Evolutionary conservation across 2,888 invertebrate genomes (phyloP).

Genomic region (Andrena flavipes): DNA sequence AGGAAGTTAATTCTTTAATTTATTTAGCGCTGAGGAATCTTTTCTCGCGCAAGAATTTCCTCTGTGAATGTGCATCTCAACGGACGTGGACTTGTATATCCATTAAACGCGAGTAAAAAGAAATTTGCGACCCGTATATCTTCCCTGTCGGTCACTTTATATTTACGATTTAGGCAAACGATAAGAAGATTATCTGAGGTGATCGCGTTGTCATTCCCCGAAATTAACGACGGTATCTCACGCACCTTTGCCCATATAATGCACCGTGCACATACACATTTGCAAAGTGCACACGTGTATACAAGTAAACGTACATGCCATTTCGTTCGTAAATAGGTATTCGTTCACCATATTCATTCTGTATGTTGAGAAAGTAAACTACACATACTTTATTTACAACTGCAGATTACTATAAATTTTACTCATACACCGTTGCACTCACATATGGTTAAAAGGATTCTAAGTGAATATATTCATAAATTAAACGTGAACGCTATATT

Average conservation of each 20-base stretch:
- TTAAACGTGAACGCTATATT: neutral
- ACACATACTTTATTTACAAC: neutral
- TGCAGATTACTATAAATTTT: neutral
- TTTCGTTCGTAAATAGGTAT: conserved; percentile 9
- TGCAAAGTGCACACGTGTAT: neutral
- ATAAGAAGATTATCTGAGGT: conserved; percentile 24
- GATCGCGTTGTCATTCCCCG: conserved; percentile 18
- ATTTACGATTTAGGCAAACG: conserved; percentile 29
- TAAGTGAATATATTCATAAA: neutral
- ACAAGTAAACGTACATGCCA: neutral
- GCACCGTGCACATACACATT: too few species aligned
- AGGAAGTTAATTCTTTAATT: neutral
- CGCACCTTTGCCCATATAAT: neutral
- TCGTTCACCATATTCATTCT: neutral
- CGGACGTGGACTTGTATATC: neutral
- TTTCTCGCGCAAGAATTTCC: neutral
- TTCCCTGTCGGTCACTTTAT: conserved; percentile 15
- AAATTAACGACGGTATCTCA: conserved; percentile 34
- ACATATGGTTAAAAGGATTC: neutral
- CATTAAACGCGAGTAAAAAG: conserved; percentile 13
- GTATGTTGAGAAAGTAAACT: neutral
- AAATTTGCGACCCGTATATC: conserved; percentile 13
- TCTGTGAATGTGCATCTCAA: neutral
- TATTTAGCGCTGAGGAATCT: neutral
- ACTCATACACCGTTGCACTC: neutral